phyloP scores from a whole-genome alignment of 2,113 vertebrate species.

The Dromiciops gliroides region DNA sequence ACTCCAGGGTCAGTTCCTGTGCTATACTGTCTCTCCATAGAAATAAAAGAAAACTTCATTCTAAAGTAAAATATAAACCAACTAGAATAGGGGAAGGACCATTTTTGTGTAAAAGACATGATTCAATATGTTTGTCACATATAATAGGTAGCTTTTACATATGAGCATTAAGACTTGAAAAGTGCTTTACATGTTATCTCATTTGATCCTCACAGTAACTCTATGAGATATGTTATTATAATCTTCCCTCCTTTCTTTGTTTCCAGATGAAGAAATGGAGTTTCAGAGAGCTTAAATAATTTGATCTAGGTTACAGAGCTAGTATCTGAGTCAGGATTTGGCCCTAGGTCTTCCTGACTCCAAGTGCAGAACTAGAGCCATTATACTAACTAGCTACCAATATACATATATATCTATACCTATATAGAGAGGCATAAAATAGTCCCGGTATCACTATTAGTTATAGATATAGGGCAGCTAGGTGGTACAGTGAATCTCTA shows the following conservation, averaged over 20 bases:
- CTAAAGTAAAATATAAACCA: not conserved
- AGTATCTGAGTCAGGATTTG: not conserved
- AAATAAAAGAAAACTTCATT: not conserved
- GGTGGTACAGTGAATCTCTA: no score
- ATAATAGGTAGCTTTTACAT: not conserved
- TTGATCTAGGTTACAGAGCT: not conserved
- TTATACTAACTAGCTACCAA: not conserved
- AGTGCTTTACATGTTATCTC: not conserved
- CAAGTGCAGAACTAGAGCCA: not conserved
- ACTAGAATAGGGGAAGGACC: not conserved
- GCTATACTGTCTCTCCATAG: not conserved
- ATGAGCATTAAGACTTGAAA: not conserved
- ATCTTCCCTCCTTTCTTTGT: not conserved
- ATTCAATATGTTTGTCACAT: not conserved
- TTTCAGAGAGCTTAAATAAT: not conserved
- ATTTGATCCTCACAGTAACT: not conserved
- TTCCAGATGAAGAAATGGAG: not conserved
- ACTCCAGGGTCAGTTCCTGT: not conserved
- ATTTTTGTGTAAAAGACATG: not conserved
- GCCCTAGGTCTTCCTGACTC: not conserved
- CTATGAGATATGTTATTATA: not conserved
- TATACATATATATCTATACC: not conserved
- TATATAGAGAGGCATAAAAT: not conserved
- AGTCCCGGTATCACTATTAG: not conserved
- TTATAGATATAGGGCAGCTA: not conserved